Percentiles rank a stretch among this genome's conserved stretches.
These are phyloP conservation scores for Aphidius ervi DNA, from an alignment of 1,140 invertebrate species.

Conservation along the genomic window DNA sequence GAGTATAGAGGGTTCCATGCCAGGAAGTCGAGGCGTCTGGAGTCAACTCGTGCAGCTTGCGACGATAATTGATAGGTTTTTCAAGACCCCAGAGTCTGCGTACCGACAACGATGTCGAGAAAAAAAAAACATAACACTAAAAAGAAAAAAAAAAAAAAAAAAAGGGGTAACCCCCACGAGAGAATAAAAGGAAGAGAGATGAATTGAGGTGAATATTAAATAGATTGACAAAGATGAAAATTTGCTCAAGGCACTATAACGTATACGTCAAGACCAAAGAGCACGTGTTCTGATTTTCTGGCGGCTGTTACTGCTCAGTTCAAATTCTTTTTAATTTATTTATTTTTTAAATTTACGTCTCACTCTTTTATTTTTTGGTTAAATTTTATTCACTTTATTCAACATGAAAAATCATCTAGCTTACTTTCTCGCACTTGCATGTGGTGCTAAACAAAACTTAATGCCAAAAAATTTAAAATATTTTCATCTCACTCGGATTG, in stretches of 20 bases:
- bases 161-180: not conserved
- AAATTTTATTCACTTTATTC: conserved; percentile 8
- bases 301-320: conserved; percentile 47
- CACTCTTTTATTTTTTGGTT: not conserved
- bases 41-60: conserved; percentile 20
- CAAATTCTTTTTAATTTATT: conserved; percentile 19
- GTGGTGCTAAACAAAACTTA: not conserved
- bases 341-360: conserved; percentile 3
- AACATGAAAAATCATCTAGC: not conserved
- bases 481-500: no score
- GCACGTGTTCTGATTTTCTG: conserved; percentile 53
- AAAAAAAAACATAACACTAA: not conserved
- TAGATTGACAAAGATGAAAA: conserved; percentile 14
- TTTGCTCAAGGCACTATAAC: conserved; percentile 7
- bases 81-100: conserved; percentile 14
- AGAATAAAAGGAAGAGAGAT: conserved; percentile 13
- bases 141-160: conserved; percentile 8
- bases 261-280: conserved; percentile 43
- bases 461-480: no score
- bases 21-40: conserved; percentile 22
- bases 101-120: conserved; percentile 2
- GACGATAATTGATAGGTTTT: conserved; percentile 30
- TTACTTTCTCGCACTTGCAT: conserved; percentile 19
- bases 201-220: not conserved
- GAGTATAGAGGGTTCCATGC: not conserved